These are phyloP conservation scores for Girardinichthys multiradiatus DNA, from an alignment of 2,113 vertebrate genomes.

Conservation along the genomic window DNA sequence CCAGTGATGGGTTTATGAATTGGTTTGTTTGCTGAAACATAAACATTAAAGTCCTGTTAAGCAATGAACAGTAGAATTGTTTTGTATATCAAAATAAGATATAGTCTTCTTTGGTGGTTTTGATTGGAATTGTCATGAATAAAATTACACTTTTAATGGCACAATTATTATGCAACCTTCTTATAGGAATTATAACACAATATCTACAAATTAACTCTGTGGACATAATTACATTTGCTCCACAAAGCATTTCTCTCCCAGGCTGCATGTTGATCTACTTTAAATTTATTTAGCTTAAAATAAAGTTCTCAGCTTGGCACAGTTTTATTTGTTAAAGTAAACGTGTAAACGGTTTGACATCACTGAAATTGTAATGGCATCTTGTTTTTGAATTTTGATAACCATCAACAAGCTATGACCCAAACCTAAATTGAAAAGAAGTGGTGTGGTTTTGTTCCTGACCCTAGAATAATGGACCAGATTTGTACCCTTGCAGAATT, in stretches of 20 bases:
- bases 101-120: constrained; percentile 6
- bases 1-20: constrained; percentile 13
- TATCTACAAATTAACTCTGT: neutral
- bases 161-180: neutral
- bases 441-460: too few species aligned
- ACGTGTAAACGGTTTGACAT: neutral
- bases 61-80: constrained; percentile 10
- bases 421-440: too few species aligned
- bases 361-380: neutral
- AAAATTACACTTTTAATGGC: neutral
- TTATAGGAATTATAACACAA: constrained; percentile 12
- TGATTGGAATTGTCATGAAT: neutral
- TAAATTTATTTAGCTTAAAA: neutral
- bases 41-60: constrained; percentile 3
- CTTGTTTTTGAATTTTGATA: neutral
- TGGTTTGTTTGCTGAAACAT: constrained; percentile 4
- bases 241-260: neutral
- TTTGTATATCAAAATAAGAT: constrained; percentile 7
- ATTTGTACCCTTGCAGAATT: too few species aligned
- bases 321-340: neutral
- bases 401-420: too few species aligned
- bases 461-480: too few species aligned
- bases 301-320: neutral
- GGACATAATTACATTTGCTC: neutral
- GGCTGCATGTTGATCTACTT: constrained; percentile 1